Evolutionary conservation across 2,113 vertebrate genomes (phyloP), one percentile per base, ranked within the genome.

Genomic region (Meleagris gallopavo): DNA sequence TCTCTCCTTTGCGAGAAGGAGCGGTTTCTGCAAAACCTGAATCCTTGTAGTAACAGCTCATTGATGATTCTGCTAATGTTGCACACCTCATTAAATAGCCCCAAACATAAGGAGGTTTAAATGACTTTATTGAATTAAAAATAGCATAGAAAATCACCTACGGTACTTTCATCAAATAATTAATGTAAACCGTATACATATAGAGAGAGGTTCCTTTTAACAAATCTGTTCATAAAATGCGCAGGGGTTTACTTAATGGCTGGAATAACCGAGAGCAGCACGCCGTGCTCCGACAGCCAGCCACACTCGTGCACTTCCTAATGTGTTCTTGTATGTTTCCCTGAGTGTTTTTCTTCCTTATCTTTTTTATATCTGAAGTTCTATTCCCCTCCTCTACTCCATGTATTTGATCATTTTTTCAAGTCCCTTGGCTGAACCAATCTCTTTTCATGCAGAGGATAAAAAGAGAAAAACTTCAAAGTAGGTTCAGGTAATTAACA

Each of bases 401-500:
- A 85, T 96, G 96, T 96, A 98, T 98, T 98, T 98, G 98, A 98
- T 98, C 97, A 98, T 98, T 97, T 98, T 97, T 97, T 97, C 97
- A 97, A 98, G 97, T 98, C 98, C 98, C 98, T 98, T 97, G 96
- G 97, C 98, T 98, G 97, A 98, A 97, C 97, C 97, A 98, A 98
- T 97, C 97, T 97, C 98, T 98, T 98, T 98, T 98, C 96, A 97
- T 97, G 96, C 97, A 97, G 97, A 98, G 98, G 98, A 98, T 98
- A 98, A 98, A 98, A 98, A 98, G 98, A 97, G 97, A 98, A 97
- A 94, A 98, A 98, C 98, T 98, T 98, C 98, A 99, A 98, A 98
- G 98, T 97, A 97, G 96, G 97, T 98, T 98, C 98, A 98, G 98
- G 98, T 98, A 98, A 99, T 98, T 98, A 98, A 98, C 98, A 98